Conservation (phyloP, 1,140 invertebrate genomes). For the Phthorimaea operculella region DNA sequence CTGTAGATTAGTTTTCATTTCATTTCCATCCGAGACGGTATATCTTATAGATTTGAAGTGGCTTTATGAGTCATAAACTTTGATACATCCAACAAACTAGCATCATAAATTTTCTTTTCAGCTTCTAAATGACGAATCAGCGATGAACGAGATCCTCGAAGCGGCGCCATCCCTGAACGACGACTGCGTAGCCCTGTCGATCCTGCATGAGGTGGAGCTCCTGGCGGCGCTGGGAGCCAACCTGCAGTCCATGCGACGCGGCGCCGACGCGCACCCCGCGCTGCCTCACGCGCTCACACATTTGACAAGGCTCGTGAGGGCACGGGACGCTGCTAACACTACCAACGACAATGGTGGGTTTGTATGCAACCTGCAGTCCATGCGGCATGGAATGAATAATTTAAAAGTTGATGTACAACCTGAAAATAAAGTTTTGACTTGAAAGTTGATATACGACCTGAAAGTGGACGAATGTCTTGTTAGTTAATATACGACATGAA, state of each 20-base stretch:
- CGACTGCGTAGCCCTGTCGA: conserved; percentile 51
- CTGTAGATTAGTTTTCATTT: too few relatives aligned
- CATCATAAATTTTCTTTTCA: conserved; percentile 16
- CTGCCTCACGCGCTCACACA: conserved; percentile 44
- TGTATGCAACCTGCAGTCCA: too few relatives aligned
- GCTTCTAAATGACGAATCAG: conserved; percentile 54
- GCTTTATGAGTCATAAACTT: too few relatives aligned
- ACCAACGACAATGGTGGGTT: conserved; percentile 38
- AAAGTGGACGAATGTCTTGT: too few relatives aligned
- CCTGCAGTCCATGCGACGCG: conserved; percentile 52
- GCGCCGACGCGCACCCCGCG: conserved; percentile 46
- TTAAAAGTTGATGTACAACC: too few relatives aligned
- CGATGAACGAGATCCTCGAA: conserved; percentile 53
- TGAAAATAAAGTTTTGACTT: too few relatives aligned
- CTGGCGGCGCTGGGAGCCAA: conserved; percentile 53
- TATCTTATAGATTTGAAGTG: too few relatives aligned
- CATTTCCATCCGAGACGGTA: too few relatives aligned
- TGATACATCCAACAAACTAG: background rate
- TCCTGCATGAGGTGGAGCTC: conserved; percentile 55
- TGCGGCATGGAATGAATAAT: too few relatives aligned
- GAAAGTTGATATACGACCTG: too few relatives aligned
- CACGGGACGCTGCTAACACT: conserved; percentile 25
- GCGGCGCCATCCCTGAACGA: conserved; percentile 46
- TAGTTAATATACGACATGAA: too few relatives aligned
- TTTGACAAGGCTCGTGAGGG: conserved; percentile 38